phyloP scores from a whole-genome alignment of 1,140 invertebrate species.

The Leptinotarsa defecta region DNA sequence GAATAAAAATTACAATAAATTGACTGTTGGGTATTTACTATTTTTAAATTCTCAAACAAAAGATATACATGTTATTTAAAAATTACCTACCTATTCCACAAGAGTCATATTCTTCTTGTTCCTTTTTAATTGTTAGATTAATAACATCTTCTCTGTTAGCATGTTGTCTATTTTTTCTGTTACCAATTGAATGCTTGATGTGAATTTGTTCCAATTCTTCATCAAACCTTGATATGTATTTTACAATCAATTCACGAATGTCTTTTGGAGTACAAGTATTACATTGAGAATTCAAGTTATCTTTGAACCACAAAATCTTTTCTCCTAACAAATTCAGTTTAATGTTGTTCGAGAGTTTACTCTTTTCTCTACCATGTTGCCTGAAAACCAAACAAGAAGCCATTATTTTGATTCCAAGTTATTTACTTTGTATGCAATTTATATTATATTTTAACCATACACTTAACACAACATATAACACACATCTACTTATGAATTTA shows the following conservation, averaged over 20 bases:
- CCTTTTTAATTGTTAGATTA: conserved; percentile 70
- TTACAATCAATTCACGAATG: conserved; percentile 63
- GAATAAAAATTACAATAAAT: too few species aligned
- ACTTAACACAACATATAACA: too few species aligned
- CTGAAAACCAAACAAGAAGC: conserved; percentile 48
- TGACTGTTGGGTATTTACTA: neutral
- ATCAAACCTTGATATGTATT: conserved; percentile 67
- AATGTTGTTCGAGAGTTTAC: conserved; percentile 66
- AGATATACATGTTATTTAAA: neutral
- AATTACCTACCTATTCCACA: conserved; percentile 68
- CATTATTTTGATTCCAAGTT: too few species aligned
- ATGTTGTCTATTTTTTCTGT: conserved; percentile 73
- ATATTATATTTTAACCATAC: neutral
- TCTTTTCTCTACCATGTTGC: conserved; percentile 66
- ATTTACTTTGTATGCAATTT: neutral
- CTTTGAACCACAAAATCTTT: conserved; percentile 73
- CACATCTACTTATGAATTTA: too few species aligned
- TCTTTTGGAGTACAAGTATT: conserved; percentile 63
- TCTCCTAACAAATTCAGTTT: conserved; percentile 74
- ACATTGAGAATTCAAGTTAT: conserved; percentile 62
- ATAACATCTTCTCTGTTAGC: conserved; percentile 75
- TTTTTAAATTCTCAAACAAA: conserved; percentile 9
- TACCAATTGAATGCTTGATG: conserved; percentile 74
- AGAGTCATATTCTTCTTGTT: conserved; percentile 70
- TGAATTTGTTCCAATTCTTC: conserved; percentile 77